phyloP scores from a whole-genome alignment of 2,888 invertebrate genomes.

The Toxonevra muliebris region DNA sequence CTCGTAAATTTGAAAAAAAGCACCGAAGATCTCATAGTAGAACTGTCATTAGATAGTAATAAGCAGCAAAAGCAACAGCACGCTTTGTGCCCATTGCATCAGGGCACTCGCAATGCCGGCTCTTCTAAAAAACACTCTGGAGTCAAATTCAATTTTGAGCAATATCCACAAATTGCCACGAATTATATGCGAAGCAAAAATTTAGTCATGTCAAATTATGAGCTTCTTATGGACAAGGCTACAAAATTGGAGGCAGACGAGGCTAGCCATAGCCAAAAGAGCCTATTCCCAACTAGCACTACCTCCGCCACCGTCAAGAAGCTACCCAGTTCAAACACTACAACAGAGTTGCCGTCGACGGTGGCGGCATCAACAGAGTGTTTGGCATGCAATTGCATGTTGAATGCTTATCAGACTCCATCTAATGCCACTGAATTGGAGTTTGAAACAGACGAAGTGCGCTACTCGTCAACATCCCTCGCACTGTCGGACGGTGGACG shows the following conservation, averaged over 20 bases:
- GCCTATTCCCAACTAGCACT: constrained; percentile 34
- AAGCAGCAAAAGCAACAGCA: constrained; percentile 38
- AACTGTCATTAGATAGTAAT: constrained; percentile 18
- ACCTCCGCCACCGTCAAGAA: constrained; percentile 23
- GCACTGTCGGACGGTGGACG: constrained; percentile 15
- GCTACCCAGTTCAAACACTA: constrained; percentile 39
- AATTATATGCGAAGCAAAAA: constrained; percentile 81
- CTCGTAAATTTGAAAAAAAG: constrained; percentile 71
- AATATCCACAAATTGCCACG: constrained; percentile 77
- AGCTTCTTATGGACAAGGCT: constrained; percentile 59
- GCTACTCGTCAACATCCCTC: constrained; percentile 38
- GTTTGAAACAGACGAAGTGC: constrained; percentile 66
- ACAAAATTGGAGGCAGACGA: constrained; percentile 54
- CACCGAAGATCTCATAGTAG: constrained; percentile 58
- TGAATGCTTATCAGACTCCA: constrained; percentile 75
- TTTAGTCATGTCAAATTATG: constrained; percentile 67
- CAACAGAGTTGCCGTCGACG: constrained; percentile 66
- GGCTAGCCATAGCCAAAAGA: constrained; percentile 39
- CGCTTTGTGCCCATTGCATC: constrained; percentile 55
- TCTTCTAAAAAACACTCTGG: constrained; percentile 67
- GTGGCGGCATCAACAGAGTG: constrained; percentile 61
- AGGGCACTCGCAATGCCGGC: constrained; percentile 49
- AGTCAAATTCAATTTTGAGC: constrained; percentile 78
- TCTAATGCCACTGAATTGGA: constrained; percentile 81
- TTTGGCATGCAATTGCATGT: constrained; percentile 66